Conservation (phyloP, 2,113 vertebrate genomes). For the Poicephalus meyeri region DNA sequence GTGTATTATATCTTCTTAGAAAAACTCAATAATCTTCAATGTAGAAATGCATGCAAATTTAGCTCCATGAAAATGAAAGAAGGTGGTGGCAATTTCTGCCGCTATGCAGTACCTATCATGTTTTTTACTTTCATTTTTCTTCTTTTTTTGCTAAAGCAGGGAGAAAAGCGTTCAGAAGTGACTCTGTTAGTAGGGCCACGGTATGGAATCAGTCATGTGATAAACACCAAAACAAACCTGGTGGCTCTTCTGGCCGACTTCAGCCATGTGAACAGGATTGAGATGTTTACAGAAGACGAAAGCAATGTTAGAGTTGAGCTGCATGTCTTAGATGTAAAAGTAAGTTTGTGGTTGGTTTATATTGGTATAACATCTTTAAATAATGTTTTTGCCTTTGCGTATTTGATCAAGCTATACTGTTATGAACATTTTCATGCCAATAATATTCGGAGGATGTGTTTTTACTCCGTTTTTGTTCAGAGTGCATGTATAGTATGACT, state of each 20-base stretch:
- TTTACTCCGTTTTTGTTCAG: not conserved
- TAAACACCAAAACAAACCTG: slow-evolving; percentile 97
- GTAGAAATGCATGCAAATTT: not conserved
- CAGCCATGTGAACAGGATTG: slow-evolving; percentile 97
- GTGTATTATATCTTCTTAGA: not conserved
- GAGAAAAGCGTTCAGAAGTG: slow-evolving; percentile 95
- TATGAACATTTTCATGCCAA: not conserved
- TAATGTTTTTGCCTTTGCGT: not conserved
- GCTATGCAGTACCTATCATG: not conserved
- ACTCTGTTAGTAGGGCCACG: slow-evolving; percentile 93
- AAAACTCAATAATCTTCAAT: not conserved
- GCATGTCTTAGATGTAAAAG: slow-evolving; percentile 96
- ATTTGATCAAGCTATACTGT: not conserved
- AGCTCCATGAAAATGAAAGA: not conserved
- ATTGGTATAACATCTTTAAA: not conserved
- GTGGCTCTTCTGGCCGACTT: slow-evolving; percentile 97
- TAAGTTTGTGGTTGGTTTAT: slow-evolving; percentile 48
- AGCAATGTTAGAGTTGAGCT: slow-evolving; percentile 90
- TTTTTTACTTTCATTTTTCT: not conserved
- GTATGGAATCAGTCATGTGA: slow-evolving; percentile 97
- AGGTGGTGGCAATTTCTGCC: not conserved
- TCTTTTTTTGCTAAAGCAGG: slow-evolving; percentile 83
- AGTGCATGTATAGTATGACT: not conserved
- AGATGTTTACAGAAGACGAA: slow-evolving; percentile 97
- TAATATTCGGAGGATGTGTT: not conserved